Conservation (phyloP, 2,113 vertebrate species). For the Chamaetylas fuelleborni region DNA sequence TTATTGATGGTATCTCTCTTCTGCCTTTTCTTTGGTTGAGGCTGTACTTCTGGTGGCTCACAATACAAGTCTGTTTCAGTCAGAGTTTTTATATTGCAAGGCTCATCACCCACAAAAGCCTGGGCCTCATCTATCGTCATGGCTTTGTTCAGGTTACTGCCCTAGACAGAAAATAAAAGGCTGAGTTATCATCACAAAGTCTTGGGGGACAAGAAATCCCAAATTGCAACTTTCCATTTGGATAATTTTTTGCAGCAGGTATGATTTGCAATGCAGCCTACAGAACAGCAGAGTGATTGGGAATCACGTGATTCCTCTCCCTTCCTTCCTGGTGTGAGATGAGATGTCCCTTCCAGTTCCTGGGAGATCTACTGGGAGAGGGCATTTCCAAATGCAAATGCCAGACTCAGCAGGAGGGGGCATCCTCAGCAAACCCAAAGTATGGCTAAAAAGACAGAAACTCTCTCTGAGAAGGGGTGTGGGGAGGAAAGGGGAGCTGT, state of each 20-base stretch:
- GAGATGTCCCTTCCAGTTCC: background rate
- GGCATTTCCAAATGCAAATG: background rate
- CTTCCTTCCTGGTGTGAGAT: background rate
- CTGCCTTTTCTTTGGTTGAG: constrained; percentile 79
- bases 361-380: background rate
- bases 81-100: constrained; percentile 85
- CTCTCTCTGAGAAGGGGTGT: background rate
- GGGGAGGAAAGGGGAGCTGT: background rate
- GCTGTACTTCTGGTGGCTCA: constrained; percentile 83
- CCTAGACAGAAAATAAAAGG: constrained; percentile 73
- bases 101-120: constrained; percentile 87
- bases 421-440: background rate
- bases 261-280: background rate
- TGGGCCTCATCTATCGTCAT: constrained; percentile 88
- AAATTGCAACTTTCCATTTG: background rate
- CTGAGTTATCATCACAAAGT: background rate
- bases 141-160: constrained; percentile 87
- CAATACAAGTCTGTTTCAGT: constrained; percentile 90
- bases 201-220: background rate
- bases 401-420: background rate
- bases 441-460: background rate
- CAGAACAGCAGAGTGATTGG: background rate
- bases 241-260: background rate
- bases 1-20: constrained; percentile 86
- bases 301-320: background rate